Conservation (phyloP, 1,140 invertebrate genomes). For the Oppia nitens region DNA sequence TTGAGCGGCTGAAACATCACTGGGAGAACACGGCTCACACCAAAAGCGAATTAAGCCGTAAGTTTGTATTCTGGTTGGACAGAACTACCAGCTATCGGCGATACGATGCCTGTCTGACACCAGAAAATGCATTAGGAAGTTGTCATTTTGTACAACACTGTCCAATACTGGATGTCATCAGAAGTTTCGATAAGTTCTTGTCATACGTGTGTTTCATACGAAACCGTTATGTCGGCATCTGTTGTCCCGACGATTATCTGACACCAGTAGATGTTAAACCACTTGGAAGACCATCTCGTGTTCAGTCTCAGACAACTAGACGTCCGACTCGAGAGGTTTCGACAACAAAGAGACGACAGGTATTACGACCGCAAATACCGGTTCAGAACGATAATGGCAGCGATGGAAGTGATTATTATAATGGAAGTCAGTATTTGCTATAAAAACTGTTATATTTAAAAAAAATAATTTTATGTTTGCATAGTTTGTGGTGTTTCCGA, state of each 20-base stretch:
- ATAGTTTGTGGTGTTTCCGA: conserved; percentile 10
- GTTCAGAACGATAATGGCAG: not conserved
- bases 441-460: not conserved
- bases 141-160: conserved; percentile 46
- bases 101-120: conserved; percentile 33
- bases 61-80: not conserved
- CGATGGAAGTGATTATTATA: not conserved
- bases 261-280: not conserved
- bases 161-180: conserved; percentile 38
- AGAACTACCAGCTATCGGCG: not conserved
- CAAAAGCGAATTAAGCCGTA: not conserved
- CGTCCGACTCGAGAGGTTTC: too few species aligned
- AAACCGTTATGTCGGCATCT: conserved; percentile 39
- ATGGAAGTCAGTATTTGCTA: not conserved
- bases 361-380: not conserved
- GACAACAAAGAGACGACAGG: not conserved
- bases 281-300: not conserved
- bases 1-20: not conserved
- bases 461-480: not conserved
- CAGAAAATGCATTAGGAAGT: conserved; percentile 38
- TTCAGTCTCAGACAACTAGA: too few species aligned
- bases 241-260: conserved; percentile 36
- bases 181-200: conserved; percentile 37
- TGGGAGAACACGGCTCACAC: not conserved
- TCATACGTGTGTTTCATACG: conserved; percentile 45